Conservation (phyloP, 2,888 invertebrate species). For the Chrysolina haemoptera region DNA sequence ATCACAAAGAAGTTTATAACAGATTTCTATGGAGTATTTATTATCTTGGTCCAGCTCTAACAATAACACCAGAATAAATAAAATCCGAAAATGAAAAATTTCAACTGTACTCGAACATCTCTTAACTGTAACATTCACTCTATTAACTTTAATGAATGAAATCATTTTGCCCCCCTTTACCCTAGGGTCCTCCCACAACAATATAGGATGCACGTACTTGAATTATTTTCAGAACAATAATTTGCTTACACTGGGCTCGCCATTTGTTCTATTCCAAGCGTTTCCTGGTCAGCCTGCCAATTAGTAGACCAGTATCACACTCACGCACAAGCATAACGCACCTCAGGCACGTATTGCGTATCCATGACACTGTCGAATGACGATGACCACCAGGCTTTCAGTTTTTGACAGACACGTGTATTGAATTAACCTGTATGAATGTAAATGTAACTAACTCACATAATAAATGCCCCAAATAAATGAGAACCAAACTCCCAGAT, state of each 20-base stretch:
- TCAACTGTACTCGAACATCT: no score
- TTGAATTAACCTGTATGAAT: background rate
- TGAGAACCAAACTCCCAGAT: no score
- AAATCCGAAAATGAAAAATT: no score
- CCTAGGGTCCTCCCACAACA: slow-evolving; percentile 5
- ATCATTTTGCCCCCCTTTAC: background rate
- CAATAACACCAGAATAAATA: no score
- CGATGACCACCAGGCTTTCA: slow-evolving; percentile 4
- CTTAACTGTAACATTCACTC: no score
- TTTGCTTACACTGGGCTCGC: slow-evolving; percentile 44
- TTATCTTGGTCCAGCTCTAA: no score
- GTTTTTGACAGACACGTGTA: background rate
- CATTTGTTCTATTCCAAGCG: slow-evolving; percentile 47
- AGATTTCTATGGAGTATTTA: no score
- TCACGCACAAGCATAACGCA: slow-evolving; percentile 23
- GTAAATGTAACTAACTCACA: no score
- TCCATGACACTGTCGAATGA: slow-evolving; percentile 18
- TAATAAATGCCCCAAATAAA: no score
- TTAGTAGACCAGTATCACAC: slow-evolving; percentile 53
- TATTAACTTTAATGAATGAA: no score
- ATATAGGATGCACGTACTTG: slow-evolving; percentile 49
- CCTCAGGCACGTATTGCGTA: slow-evolving; percentile 25
- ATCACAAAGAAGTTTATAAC: no score
- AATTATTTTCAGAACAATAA: slow-evolving; percentile 50
- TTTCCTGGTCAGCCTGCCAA: slow-evolving; percentile 64